Conservation (phyloP, 2,113 vertebrate genomes). For the Strigops habroptila region DNA sequence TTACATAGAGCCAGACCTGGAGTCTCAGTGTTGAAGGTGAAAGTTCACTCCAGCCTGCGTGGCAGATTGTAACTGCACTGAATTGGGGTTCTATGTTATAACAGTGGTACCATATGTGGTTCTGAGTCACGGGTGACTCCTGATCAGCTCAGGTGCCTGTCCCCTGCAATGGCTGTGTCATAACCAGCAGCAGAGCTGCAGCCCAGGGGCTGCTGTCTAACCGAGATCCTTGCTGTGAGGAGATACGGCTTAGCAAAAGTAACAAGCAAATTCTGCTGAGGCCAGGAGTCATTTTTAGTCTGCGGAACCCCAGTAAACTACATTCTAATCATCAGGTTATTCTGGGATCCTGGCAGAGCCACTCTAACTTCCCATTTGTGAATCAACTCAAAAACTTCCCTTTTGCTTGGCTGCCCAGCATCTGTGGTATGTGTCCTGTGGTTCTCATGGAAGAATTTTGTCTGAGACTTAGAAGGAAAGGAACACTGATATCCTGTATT, state of each 20-base stretch:
- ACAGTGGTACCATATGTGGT: background rate
- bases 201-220: background rate
- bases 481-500: background rate
- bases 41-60: background rate
- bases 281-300: background rate
- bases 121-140: background rate
- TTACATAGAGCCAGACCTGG: background rate
- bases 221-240: background rate
- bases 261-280: background rate
- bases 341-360: background rate
- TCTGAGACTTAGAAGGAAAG: background rate
- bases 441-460: background rate
- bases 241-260: background rate
- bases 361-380: background rate
- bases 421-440: background rate
- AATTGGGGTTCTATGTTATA: background rate
- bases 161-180: background rate
- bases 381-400: background rate
- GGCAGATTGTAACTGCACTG: background rate
- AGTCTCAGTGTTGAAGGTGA: background rate
- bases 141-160: background rate
- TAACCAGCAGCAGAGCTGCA: background rate
- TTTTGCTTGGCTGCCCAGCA: background rate
- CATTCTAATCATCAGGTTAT: background rate
- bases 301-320: background rate